Percentiles rank a stretch among this genome's conserved stretches.
Evolutionary conservation across 2,113 vertebrate species (phyloP).

Genomic region (Channa argus): DNA sequence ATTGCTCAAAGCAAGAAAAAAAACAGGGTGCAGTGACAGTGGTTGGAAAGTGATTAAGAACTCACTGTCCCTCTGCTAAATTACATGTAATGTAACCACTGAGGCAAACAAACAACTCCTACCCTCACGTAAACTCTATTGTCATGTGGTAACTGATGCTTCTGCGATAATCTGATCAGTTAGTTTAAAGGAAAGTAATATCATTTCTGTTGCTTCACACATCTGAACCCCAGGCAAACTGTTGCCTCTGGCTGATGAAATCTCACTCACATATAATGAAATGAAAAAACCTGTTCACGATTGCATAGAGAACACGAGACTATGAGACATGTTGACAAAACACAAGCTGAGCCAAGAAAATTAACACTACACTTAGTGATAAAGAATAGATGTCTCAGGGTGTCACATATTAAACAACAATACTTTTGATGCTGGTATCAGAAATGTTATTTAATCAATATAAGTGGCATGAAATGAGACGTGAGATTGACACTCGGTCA

Average conservation of each 20-base stretch:
- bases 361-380: not conserved
- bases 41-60: slow-evolving; percentile 31
- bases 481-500: no score
- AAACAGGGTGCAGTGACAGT: slow-evolving; percentile 25
- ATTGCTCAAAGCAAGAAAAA: slow-evolving; percentile 16
- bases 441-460: no score
- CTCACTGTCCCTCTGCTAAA: slow-evolving; percentile 2
- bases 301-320: slow-evolving; percentile 31
- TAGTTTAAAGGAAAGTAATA: slow-evolving; percentile 39
- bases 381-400: not conserved
- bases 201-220: slow-evolving; percentile 30
- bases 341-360: slow-evolving; percentile 23
- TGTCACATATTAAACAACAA: not conserved
- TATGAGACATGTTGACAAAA: slow-evolving; percentile 22
- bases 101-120: not conserved
- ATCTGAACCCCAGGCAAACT: slow-evolving; percentile 46
- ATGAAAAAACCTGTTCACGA: slow-evolving; percentile 44
- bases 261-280: slow-evolving; percentile 59
- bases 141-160: slow-evolving; percentile 28
- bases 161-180: slow-evolving; percentile 40
- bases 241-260: slow-evolving; percentile 62
- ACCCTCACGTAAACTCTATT: slow-evolving; percentile 30
- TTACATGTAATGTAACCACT: slow-evolving; percentile 18
- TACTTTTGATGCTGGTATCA: not conserved
- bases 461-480: no score